Base-by-base conservation (phyloP, 2,113 vertebrate genomes). In the Natator depressus region DNA sequence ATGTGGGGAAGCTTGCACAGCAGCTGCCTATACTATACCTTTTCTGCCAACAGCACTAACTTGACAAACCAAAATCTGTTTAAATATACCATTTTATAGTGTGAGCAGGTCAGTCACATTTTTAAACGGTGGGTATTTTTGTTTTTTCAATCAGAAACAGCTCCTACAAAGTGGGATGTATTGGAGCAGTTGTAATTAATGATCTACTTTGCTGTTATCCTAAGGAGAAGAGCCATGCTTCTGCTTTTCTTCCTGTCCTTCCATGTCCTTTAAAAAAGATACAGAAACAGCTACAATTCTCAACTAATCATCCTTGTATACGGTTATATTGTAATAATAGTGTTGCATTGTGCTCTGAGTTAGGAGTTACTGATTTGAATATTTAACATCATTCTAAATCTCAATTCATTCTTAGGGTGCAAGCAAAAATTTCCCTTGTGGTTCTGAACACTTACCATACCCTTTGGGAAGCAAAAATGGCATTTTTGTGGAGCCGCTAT, bases 401-500 rank as follows among this genome's bases (percentile, higher is more conserved):
- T 87, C 93, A 93, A 24, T 96, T 97, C 93, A 75, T 91, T 95
- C 80, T 90, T 91, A 98, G 98, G 96, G 96, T 94, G 96, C 97
- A 96, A 98, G 97, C 38, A 17, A 88, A 50, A 91, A 0, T 3
- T 99, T 98, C 96, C 97, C 76, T 3, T 99, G 99, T 75, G 99
- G 99, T 65, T 99, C 98, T 0, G 99, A 99, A 94, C 99, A 99
- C 96, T 98, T 99, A 92, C 99, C 99, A 0, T 99, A 99, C 47
- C 99, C 99, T 0, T 95, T 99, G 98, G 99, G 99, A 96, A 99
- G 99, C 91, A 99, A 92, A 9, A 94, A 98, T 2, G 98, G 98
- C 27, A 97, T 98, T 42, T 4, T n/a, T 6, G 92, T 95, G 84
- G 93, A 87, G 0, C 93, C 98, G 0, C 83, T 98, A 3, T 96